Evolutionary conservation across 1,140 invertebrate species (phyloP), one percentile per base, ranked within the genome.

Genomic region (Drosophila cardini): DNA sequence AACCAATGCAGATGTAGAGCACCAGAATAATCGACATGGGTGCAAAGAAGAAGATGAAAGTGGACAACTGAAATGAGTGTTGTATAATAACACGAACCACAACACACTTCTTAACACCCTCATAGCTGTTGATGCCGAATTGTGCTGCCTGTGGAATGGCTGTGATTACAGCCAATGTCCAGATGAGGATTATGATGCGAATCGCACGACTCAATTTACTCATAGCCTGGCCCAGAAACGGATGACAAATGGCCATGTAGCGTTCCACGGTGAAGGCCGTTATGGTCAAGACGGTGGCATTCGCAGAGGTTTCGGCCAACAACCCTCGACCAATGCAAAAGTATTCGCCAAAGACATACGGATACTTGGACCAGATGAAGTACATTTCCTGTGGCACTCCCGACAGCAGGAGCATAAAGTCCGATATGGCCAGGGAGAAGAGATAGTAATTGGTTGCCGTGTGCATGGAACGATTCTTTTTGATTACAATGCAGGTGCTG

Each of bases 191-290:
- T 10, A 96, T 95, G 34, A 86, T 86, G 45, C 83, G 94, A 1
- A 96, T 93, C 0, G 95, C 96, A 55, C 96, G 92, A 8, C 95
- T 95, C 2, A 96, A 90, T 60, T 96, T 96, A 0, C 96, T 96
- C 93, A 97, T 96, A 1, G 96, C 97, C 87, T 98, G 97, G 0
- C 96, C 96, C 78, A 96, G 93, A 74, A 99, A 96, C 0, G 98
- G 98, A 91, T 98, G 96, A 92, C 98, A 98, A 75, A 99, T 98
- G 11, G 97, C 98, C 15, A 99, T 94, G 92, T 99, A 99, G 50
- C 98, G 94, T 92, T 99, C 98, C 4, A 98, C 95, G 0, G 98
- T 99, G 92, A 99, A 99, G 2, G 97, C 96, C 0, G 96, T 97
- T 50, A 98, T 98, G 6, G 97, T 98, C 46, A 99, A 93, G 0